These are phyloP conservation scores for Loripinus fragilis DNA, from an alignment of 2,888 invertebrate genomes.

Conservation along the genomic window DNA sequence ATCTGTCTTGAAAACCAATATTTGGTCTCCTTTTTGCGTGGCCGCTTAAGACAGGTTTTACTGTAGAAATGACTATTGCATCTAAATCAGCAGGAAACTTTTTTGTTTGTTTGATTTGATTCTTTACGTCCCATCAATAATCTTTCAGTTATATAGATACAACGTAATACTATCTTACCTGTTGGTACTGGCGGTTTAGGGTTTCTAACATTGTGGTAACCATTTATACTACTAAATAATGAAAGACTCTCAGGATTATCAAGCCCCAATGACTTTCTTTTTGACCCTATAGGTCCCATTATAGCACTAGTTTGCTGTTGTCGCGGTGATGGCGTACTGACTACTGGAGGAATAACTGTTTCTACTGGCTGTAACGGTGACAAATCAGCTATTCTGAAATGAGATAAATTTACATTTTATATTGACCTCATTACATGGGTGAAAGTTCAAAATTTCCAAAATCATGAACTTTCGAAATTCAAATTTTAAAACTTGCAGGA, in stretches of 20 bases:
- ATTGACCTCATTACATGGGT: too few relatives aligned
- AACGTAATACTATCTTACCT: slow-evolving; percentile 24
- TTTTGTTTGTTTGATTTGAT: too few relatives aligned
- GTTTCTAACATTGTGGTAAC: slow-evolving; percentile 67
- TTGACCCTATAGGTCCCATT: slow-evolving; percentile 51
- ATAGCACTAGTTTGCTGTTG: slow-evolving; percentile 53
- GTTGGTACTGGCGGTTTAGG: slow-evolving; percentile 64
- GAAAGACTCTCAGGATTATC: slow-evolving; percentile 77
- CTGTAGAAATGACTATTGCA: too few relatives aligned
- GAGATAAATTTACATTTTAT: not conserved
- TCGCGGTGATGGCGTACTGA: slow-evolving; percentile 35
- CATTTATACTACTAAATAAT: slow-evolving; percentile 76
- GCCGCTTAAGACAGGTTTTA: too few relatives aligned
- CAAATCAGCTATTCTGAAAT: slow-evolving; percentile 2
- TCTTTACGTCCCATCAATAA: too few relatives aligned
- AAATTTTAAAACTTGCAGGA: too few relatives aligned
- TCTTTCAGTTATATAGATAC: too few relatives aligned
- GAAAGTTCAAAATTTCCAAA: too few relatives aligned
- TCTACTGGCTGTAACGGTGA: slow-evolving; percentile 17
- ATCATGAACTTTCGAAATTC: too few relatives aligned
- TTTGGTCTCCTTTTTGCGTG: too few relatives aligned
- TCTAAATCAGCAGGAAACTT: too few relatives aligned
- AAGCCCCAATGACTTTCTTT: slow-evolving; percentile 65
- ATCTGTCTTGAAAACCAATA: too few relatives aligned
- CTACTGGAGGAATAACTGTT: not conserved